These are phyloP conservation scores for Astatoreochromis straeleni DNA, from an alignment of 2,113 vertebrate species.

Conservation along the genomic window DNA sequence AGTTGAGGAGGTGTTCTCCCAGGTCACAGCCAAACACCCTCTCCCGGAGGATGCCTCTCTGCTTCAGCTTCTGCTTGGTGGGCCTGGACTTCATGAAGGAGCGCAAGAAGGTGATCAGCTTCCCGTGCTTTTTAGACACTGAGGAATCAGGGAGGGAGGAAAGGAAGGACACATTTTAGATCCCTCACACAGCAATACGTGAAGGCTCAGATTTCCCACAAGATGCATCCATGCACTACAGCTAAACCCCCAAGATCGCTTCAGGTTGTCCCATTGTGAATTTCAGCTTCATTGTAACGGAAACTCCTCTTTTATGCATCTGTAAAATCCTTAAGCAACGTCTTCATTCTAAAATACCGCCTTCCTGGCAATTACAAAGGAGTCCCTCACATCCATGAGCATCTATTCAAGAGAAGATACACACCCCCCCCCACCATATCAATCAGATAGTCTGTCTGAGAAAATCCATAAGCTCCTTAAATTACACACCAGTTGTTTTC, in stretches of 20 bases:
- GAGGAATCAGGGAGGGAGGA: not conserved
- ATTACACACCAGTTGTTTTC: constrained; percentile 18
- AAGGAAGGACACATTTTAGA: not conserved
- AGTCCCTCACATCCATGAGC: constrained; percentile 44
- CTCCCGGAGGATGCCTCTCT: constrained; percentile 95
- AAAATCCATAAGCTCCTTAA: constrained; percentile 47
- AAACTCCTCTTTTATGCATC: constrained; percentile 46
- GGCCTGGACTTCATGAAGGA: constrained; percentile 99
- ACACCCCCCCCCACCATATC: not conserved
- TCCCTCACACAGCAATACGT: not conserved
- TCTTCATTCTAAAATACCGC: constrained; percentile 31
- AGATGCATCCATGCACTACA: not conserved
- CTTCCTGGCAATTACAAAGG: constrained; percentile 50
- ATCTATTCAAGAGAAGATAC: not conserved
- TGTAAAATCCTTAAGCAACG: constrained; percentile 21
- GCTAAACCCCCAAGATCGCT: constrained; percentile 35
- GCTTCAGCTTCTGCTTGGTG: constrained; percentile 97
- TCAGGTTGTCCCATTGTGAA: constrained; percentile 16
- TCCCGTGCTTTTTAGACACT: constrained; percentile 99
- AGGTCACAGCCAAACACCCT: constrained; percentile 97
- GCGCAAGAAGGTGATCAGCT: constrained; percentile 95
- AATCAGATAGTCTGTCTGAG: constrained; percentile 31
- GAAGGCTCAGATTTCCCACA: constrained; percentile 7
- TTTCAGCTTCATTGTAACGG: constrained; percentile 43
- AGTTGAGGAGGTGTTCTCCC: constrained; percentile 97